Evolutionary conservation across 2,888 invertebrate genomes (phyloP).

Genomic region (Keiferia lycopersicella): DNA sequence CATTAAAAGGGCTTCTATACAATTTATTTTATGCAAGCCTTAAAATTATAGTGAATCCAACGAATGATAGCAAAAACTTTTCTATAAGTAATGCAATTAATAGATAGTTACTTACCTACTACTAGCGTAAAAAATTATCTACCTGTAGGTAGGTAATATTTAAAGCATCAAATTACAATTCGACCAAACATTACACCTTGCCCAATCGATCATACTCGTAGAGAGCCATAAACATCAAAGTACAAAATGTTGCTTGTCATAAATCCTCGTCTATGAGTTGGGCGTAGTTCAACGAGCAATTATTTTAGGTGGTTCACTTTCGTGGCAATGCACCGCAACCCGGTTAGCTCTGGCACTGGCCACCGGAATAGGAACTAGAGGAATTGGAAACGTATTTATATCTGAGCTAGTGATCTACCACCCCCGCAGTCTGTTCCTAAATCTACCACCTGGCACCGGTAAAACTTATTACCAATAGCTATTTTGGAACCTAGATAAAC

Average conservation of each 20-base stretch:
- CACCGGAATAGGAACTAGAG: constrained; percentile 29
- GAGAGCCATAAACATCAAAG: constrained; percentile 11
- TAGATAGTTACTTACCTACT: no score
- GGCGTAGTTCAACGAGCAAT: constrained; percentile 26
- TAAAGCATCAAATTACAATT: background rate
- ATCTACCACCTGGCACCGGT: background rate
- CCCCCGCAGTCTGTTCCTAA: constrained; percentile 46
- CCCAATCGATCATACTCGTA: background rate
- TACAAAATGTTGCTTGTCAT: background rate
- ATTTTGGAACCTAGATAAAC: background rate
- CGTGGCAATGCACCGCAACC: constrained; percentile 55
- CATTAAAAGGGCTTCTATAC: no score
- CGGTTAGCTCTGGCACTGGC: constrained; percentile 55
- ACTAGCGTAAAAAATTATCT: no score
- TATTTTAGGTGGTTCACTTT: constrained; percentile 42
- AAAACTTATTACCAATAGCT: background rate
- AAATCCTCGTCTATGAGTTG: constrained; percentile 19
- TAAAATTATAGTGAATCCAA: no score
- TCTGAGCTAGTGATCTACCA: constrained; percentile 33
- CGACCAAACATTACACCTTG: background rate
- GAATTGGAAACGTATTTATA: constrained; percentile 58
- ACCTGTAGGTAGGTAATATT: no score
- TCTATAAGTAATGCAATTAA: no score
- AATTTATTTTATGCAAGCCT: no score
- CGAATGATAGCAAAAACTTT: no score